Conservation (phyloP, 2,797 vertebrate species). For the Chrosomus eos region DNA sequence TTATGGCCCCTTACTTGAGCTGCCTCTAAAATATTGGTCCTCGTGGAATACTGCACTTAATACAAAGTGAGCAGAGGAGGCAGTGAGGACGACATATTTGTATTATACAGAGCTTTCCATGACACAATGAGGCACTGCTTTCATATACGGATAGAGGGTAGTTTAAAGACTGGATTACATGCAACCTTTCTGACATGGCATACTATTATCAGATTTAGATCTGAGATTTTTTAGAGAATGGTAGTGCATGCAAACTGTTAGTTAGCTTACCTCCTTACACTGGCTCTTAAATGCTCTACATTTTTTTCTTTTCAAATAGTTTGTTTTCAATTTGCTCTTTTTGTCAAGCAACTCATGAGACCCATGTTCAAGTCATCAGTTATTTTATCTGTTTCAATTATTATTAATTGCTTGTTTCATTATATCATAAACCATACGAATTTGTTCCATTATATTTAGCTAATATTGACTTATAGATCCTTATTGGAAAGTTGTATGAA, state of each 20-base stretch:
- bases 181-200: background rate
- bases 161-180: slow-evolving; percentile 45
- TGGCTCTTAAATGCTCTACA: background rate
- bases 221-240: background rate
- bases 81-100: slow-evolving; percentile 48
- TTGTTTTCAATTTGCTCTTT: background rate
- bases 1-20: slow-evolving; percentile 71
- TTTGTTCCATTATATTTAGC: background rate
- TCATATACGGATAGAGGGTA: slow-evolving; percentile 29
- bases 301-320: background rate
- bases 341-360: background rate
- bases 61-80: slow-evolving; percentile 43
- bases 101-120: slow-evolving; percentile 45
- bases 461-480: background rate
- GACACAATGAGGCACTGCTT: slow-evolving; percentile 52
- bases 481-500: background rate
- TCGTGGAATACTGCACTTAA: slow-evolving; percentile 54
- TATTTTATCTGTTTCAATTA: background rate
- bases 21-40: slow-evolving; percentile 69
- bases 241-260: slow-evolving; percentile 20
- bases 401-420: background rate
- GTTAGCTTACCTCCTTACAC: background rate
- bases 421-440: background rate
- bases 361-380: no score
- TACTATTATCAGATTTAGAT: background rate